Evolutionary conservation across 2,888 invertebrate species (phyloP).

Genomic region (Argynnis bischoffii): DNA sequence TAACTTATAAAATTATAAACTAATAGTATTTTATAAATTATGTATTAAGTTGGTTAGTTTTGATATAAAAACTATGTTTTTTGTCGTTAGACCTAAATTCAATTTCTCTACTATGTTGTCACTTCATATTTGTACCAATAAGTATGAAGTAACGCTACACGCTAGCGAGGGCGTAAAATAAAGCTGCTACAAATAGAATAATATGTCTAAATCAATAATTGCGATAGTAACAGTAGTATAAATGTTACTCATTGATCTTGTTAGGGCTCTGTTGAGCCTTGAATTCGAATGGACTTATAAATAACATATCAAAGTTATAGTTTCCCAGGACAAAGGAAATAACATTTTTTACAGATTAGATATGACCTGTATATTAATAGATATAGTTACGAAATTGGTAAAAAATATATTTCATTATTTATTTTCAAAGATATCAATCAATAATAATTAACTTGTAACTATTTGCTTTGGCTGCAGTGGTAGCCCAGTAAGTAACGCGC

Average conservation of each 20-base stretch:
- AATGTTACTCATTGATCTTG: background rate
- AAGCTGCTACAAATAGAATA: background rate
- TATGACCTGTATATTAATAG: background rate
- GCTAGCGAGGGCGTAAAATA: background rate
- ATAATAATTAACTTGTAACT: too few species aligned
- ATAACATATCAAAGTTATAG: background rate
- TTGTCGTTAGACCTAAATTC: slow-evolving; percentile 19
- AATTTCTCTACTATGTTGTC: background rate
- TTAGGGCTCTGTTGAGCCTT: background rate
- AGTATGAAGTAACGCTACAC: background rate
- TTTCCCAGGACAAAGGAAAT: background rate
- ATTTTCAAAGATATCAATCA: too few species aligned
- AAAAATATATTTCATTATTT: background rate
- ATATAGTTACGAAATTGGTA: background rate
- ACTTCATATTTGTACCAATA: too few species aligned
- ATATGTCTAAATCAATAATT: background rate
- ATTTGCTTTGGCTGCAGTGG: too few species aligned
- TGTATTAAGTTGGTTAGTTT: slow-evolving; percentile 26
- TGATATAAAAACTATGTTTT: slow-evolving; percentile 27
- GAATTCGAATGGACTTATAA: slow-evolving; percentile 11
- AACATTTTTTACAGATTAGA: slow-evolving; percentile 1
- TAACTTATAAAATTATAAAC: slow-evolving; percentile 23
- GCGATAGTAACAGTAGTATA: background rate
- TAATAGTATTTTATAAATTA: slow-evolving; percentile 36
- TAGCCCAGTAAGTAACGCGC: too few species aligned